phyloP scores from a whole-genome alignment of 2,888 invertebrate species.

The Diarsia brunnea region DNA sequence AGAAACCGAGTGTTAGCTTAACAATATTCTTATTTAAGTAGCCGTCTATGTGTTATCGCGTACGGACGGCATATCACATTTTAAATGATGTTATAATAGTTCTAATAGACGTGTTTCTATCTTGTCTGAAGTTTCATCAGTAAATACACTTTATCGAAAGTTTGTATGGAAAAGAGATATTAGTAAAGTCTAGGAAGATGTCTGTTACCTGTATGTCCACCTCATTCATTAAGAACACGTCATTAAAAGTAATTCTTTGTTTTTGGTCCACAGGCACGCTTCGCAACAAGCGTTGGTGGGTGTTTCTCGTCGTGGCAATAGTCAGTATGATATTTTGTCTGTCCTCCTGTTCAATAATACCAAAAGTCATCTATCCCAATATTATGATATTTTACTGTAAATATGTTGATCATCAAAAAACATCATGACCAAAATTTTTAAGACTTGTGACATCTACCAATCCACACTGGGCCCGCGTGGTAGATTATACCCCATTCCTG shows the following conservation, averaged over 20 bases:
- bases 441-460: too few relatives aligned
- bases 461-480: too few relatives aligned
- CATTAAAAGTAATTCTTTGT: conserved; percentile 22
- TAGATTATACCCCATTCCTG: too few relatives aligned
- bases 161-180: neutral
- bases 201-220: neutral
- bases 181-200: neutral
- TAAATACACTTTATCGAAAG: neutral
- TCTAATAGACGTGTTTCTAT: neutral
- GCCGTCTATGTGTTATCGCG: conserved; percentile 35
- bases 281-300: neutral
- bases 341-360: neutral
- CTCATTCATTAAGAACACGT: conserved; percentile 21
- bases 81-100: conserved; percentile 11
- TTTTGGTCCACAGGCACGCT: conserved; percentile 43
- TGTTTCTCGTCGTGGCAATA: neutral
- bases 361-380: neutral
- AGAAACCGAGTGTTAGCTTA: conserved; percentile 11
- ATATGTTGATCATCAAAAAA: neutral
- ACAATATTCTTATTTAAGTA: conserved; percentile 19
- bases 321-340: neutral
- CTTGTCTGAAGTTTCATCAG: neutral
- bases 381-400: neutral
- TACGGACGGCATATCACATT: conserved; percentile 54
- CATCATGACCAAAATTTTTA: too few relatives aligned